Conservation (phyloP, 2,113 vertebrate genomes). For the Alosa alosa region DNA sequence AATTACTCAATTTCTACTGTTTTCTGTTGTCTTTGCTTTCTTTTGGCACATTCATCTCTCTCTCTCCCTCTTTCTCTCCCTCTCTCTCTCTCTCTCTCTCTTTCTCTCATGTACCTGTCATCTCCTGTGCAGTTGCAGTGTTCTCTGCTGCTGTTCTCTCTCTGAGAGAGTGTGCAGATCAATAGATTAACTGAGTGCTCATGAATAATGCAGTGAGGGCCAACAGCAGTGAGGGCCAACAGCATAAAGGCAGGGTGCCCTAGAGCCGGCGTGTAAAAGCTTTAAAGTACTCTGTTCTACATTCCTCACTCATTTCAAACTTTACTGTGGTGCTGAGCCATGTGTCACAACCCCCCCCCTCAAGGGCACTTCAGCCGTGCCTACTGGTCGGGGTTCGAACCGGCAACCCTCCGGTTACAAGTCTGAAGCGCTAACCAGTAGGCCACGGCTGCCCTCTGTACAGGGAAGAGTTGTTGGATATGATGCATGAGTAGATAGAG, state of each 20-base stretch:
- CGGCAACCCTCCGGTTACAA: too few species aligned
- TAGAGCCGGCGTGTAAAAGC: slow-evolving; percentile 75
- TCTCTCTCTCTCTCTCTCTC: slow-evolving; percentile 29
- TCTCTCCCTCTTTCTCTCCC: slow-evolving; percentile 27
- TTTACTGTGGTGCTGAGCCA: slow-evolving; percentile 26
- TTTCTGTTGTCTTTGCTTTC: background rate
- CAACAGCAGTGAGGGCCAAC: slow-evolving; percentile 77
- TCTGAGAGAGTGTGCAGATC: slow-evolving; percentile 68
- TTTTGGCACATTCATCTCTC: background rate
- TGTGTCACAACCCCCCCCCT: slow-evolving; percentile 28
- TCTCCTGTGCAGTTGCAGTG: slow-evolving; percentile 34
- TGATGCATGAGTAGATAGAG: too few species aligned
- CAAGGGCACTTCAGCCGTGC: too few species aligned
- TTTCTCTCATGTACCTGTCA: slow-evolving; percentile 48
- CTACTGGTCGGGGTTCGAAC: too few species aligned
- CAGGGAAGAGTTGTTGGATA: too few species aligned
- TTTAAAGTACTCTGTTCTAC: slow-evolving; percentile 71
- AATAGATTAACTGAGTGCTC: slow-evolving; percentile 82
- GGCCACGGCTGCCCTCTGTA: too few species aligned
- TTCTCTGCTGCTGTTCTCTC: slow-evolving; percentile 40
- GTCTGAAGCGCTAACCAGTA: too few species aligned
- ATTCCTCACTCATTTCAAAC: slow-evolving; percentile 69
- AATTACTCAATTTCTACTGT: background rate
- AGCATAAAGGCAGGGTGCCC: slow-evolving; percentile 74
- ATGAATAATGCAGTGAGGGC: slow-evolving; percentile 77